Percentiles rank a stretch among this genome's conserved stretches.
Evolutionary conservation across 2,113 vertebrate genomes (phyloP).

Genomic region (Climacteris rufus): DNA sequence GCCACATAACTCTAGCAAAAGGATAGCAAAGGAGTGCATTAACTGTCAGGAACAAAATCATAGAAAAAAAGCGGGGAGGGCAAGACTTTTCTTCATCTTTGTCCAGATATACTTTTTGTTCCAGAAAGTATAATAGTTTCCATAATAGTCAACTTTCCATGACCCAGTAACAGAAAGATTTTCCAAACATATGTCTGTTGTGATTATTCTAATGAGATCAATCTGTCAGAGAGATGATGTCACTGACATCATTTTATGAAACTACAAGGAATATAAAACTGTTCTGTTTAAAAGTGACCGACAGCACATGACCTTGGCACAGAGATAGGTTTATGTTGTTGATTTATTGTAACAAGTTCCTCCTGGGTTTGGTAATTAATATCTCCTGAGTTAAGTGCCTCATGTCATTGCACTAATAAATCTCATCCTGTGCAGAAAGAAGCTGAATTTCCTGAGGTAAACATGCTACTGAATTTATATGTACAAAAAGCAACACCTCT

Average conservation of each 20-base stretch:
- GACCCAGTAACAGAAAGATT: background rate
- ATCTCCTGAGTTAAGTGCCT: background rate
- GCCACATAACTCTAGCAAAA: background rate
- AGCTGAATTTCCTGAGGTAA: background rate
- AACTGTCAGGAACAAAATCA: background rate
- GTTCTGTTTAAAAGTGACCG: background rate
- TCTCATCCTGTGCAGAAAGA: background rate
- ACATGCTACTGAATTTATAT: background rate
- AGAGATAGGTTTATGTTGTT: background rate
- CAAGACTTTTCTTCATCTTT: background rate
- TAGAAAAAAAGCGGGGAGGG: background rate
- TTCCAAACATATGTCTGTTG: background rate
- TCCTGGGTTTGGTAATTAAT: slow-evolving; percentile 28
- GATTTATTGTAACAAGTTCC: background rate
- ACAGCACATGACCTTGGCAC: background rate
- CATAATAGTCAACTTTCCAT: background rate
- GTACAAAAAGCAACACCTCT: background rate
- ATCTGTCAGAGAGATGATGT: background rate
- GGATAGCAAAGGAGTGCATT: background rate
- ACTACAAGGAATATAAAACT: background rate
- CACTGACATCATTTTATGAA: background rate
- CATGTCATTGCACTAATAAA: background rate
- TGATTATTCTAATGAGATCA: background rate
- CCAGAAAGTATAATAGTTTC: background rate
- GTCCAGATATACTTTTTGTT: background rate